phyloP scores from a whole-genome alignment of 1,140 invertebrate genomes.

The Chelonus insularis region DNA sequence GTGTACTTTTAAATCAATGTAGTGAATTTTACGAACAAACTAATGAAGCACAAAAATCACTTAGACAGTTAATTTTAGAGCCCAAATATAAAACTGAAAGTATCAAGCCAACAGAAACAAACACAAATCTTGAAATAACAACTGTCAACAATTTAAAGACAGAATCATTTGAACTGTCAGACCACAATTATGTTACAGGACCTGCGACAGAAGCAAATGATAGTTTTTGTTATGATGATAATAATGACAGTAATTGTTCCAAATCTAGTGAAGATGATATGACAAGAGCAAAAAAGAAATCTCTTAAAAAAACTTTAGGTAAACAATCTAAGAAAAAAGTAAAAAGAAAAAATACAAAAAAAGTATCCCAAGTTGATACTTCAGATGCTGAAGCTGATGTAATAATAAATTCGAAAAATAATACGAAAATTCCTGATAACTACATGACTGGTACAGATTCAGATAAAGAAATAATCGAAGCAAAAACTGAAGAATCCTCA shows the following conservation, averaged over 20 bases:
- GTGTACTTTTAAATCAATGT: conserved; percentile 51
- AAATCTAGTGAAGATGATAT: conserved; percentile 20
- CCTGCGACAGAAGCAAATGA: conserved; percentile 30
- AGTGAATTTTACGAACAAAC: conserved; percentile 57
- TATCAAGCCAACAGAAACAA: conserved; percentile 35
- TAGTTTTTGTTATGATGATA: conserved; percentile 16
- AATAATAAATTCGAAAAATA: conserved; percentile 33
- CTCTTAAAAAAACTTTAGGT: no score
- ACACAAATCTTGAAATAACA: conserved; percentile 35
- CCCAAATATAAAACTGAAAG: conserved; percentile 34
- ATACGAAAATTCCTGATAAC: conserved; percentile 54
- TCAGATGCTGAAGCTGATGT: conserved; percentile 37
- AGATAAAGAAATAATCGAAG: conserved; percentile 53
- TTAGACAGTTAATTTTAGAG: conserved; percentile 43
- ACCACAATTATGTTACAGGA: conserved; percentile 38
- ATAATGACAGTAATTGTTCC: background rate
- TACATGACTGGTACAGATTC: conserved; percentile 57
- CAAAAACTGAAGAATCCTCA: conserved; percentile 33
- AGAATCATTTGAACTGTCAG: conserved; percentile 33
- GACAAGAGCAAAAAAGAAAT: conserved; percentile 35
- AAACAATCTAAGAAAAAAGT: conserved; percentile 46
- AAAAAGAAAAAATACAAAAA: conserved; percentile 39
- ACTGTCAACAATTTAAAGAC: conserved; percentile 37
- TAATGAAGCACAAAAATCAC: conserved; percentile 52
- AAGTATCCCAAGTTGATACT: conserved; percentile 15